Conservation (phyloP, 2,113 vertebrate species). For the Paracanthobrama guichenoti region DNA sequence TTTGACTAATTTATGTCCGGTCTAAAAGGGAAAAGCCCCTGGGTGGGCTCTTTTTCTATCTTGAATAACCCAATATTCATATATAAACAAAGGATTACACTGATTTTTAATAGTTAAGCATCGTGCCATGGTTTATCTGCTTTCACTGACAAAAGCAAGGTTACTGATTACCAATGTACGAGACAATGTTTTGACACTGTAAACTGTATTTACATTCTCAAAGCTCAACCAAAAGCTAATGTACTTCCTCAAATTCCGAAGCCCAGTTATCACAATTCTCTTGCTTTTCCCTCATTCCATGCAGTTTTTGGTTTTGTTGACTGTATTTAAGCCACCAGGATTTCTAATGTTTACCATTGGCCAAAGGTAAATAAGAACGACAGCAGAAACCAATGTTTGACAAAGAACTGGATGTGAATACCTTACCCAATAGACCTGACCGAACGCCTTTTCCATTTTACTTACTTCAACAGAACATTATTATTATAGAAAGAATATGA, state of each 20-base stretch:
- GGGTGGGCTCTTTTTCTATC: not conserved
- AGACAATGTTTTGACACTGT: not conserved
- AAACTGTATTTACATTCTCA: conserved; percentile 10
- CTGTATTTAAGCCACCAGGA: not conserved
- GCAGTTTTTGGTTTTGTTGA: conserved; percentile 10
- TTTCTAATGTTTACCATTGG: conserved; percentile 6
- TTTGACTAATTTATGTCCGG: conserved; percentile 16
- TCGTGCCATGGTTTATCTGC: not conserved
- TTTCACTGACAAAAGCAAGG: not conserved
- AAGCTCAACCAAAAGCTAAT: not conserved
- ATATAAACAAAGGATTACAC: not conserved
- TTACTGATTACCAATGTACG: not conserved
- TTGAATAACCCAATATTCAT: not conserved
- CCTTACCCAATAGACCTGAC: not conserved
- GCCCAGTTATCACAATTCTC: not conserved
- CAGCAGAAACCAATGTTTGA: not conserved
- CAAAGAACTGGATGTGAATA: not conserved
- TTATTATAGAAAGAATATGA: not conserved
- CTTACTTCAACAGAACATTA: not conserved
- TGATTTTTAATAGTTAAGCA: not conserved
- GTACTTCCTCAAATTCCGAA: conserved; percentile 23
- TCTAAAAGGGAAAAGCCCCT: not conserved
- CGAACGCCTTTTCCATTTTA: not conserved
- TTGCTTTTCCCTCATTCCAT: not conserved
- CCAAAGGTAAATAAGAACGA: not conserved